Base-by-base conservation (phyloP, 2,113 vertebrate species). In the Lethenteron reissneri region DNA sequence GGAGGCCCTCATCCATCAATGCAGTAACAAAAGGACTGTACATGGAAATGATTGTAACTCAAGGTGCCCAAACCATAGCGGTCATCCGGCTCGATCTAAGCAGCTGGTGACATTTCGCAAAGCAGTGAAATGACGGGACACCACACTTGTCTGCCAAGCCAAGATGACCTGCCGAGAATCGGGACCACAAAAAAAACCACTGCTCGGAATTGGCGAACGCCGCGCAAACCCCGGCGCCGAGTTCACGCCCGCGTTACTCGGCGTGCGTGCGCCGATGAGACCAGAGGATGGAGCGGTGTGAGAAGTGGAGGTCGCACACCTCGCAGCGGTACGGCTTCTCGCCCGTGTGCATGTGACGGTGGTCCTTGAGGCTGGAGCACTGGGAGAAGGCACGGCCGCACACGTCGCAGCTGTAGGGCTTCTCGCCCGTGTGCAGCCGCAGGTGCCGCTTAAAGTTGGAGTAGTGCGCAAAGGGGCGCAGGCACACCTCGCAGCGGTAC, bases 381-480 rank as follows among this genome's bases (percentile, higher is more conserved):
- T 68, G 64, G 25, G n/a, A 17, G 64, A 68, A 68, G n/a, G n/a
- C 64, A n/a, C 25, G n/a, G 9, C n/a, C 64, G 10, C 64, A 68
- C 64, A 68, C 64, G 25, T 25, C 25, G 64, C 64, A 68, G 64
- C n/a, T 68, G 64, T 68, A 68, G n/a, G 64, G 64, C 64, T 68
- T 68, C 64, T 68, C 64, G 9, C 64, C 64, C 64, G 64, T 68
- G 64, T 68, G 64, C n/a, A 68, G n/a, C 64, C 64, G 64, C 8
- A 25, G 10, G 21, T 68, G 64, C 21, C 64, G n/a, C 21, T n/a
- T 68, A 21, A 68, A 71, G 25, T n/a, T 68, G 11, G 64, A 68
- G n/a, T 17, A 68, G 25, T 68, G 64, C n/a, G n/a, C 64, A 21
- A 68, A 68, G 11, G 64, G 21, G n/a, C 21, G n/a, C 21, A 21